Conservation (phyloP, 2,113 vertebrate species). For the Scomber colias region DNA sequence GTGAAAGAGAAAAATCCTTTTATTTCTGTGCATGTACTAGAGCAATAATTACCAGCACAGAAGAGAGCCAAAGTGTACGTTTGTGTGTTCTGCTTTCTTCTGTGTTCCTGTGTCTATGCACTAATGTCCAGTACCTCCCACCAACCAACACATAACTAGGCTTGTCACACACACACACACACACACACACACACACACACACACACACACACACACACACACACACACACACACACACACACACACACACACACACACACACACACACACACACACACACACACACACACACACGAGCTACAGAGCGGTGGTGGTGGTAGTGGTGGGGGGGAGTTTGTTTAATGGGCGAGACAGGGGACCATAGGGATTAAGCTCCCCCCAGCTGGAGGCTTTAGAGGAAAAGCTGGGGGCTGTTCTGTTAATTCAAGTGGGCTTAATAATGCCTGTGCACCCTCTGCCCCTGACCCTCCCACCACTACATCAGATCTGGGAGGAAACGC, state of each 20-base stretch:
- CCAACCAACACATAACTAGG: conserved; percentile 13
- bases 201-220: conserved; percentile 4
- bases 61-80: conserved; percentile 43
- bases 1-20: conserved; percentile 45
- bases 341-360: conserved; percentile 83
- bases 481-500: conserved; percentile 79
- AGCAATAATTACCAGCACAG: conserved; percentile 64
- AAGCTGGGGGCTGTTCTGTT: conserved; percentile 83
- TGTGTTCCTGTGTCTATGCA: conserved; percentile 16
- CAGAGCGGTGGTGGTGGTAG: conserved; percentile 58
- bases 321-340: conserved; percentile 76
- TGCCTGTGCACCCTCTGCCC: conserved; percentile 80
- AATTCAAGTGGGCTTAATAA: conserved; percentile 86
- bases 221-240: neutral
- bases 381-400: conserved; percentile 83
- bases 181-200: neutral
- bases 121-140: conserved; percentile 23
- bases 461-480: conserved; percentile 79
- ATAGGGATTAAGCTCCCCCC: conserved; percentile 81
- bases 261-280: neutral
- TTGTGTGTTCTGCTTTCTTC: conserved; percentile 8
- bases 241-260: neutral
- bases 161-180: neutral
- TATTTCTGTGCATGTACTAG: conserved; percentile 52
- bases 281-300: conserved; percentile 8